Conservation (phyloP, 2,113 vertebrate genomes). For the Heterochromis multidens region DNA sequence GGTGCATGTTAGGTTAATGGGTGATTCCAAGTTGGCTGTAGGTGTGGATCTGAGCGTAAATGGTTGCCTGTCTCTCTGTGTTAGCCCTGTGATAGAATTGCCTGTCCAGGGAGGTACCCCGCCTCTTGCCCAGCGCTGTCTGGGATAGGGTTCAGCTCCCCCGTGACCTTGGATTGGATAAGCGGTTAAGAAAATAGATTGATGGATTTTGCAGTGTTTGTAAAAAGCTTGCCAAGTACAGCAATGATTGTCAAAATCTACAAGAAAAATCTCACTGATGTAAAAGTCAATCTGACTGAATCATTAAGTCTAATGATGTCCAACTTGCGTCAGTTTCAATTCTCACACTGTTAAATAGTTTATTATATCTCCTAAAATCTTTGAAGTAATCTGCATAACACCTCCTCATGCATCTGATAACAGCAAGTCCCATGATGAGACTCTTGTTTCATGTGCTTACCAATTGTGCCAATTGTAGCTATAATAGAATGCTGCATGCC, state of each 20-base stretch:
- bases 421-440: not conserved
- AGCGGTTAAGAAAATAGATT: not conserved
- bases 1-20: not conserved
- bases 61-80: not conserved
- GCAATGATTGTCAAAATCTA: not conserved
- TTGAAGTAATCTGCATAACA: not conserved
- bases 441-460: slow-evolving; percentile 11
- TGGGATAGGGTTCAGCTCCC: not conserved
- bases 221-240: slow-evolving; percentile 1
- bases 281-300: slow-evolving; percentile 1
- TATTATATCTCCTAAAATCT: not conserved
- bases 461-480: not conserved
- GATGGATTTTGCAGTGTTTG: not conserved
- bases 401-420: slow-evolving; percentile 17
- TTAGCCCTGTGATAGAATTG: not conserved
- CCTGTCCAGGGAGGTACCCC: not conserved
- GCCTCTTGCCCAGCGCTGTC: not conserved
- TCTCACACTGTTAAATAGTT: not conserved
- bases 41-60: not conserved
- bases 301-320: not conserved
- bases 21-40: not conserved
- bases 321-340: not conserved
- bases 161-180: not conserved
- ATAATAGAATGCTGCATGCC: slow-evolving; percentile 9
- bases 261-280: not conserved